Evolutionary conservation across 1,140 invertebrate genomes (phyloP).

Genomic region (Cepaea nemoralis): DNA sequence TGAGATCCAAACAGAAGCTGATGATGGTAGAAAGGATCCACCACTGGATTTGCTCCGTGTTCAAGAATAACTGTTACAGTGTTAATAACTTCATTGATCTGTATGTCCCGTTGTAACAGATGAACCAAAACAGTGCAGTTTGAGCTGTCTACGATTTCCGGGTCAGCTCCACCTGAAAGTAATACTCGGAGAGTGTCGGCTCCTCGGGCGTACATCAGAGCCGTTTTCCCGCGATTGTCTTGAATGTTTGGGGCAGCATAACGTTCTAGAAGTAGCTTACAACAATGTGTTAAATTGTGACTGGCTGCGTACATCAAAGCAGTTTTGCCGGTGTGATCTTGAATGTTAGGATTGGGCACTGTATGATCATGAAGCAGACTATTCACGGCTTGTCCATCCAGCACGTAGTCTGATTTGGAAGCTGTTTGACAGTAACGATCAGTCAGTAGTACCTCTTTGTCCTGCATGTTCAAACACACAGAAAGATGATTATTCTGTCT

Average conservation of each 20-base stretch:
- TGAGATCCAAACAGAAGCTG: background rate
- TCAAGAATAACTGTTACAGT: background rate
- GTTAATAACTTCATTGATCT: background rate
- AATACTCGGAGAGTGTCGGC: background rate
- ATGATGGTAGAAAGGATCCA: background rate
- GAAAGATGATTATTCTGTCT: background rate
- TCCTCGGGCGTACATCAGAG: background rate
- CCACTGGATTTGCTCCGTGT: conserved; percentile 3
- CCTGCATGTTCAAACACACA: background rate
- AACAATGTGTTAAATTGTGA: background rate
- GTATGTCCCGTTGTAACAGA: background rate
- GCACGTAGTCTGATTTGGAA: background rate
- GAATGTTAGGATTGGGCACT: background rate
- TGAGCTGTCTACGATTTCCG: background rate
- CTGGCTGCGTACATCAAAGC: background rate
- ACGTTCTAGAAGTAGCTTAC: background rate
- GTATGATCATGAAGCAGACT: too few species aligned
- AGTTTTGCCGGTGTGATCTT: background rate
- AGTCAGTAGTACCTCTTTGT: background rate
- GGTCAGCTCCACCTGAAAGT: background rate
- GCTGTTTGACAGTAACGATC: background rate
- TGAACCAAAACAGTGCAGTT: conserved; percentile 1
- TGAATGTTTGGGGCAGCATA: background rate
- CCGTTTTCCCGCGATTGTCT: background rate
- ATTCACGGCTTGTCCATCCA: background rate